Evolutionary conservation across 1,140 invertebrate genomes (phyloP).

Genomic region (Solen grandis): DNA sequence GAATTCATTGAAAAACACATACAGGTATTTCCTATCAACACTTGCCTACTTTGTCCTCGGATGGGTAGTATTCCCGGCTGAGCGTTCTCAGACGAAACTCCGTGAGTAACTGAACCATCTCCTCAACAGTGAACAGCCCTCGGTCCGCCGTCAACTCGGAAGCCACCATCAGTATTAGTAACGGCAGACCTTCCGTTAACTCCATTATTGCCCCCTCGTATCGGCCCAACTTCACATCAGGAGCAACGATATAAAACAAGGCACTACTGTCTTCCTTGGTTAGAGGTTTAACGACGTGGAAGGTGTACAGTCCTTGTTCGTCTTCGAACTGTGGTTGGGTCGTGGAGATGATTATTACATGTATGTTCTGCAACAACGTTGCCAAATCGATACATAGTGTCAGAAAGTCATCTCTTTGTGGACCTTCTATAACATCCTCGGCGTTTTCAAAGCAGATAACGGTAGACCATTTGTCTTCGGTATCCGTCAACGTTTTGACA

Average conservation of each 20-base stretch:
- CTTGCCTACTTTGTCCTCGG: conserved; percentile 29
- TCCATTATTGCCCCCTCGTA: conserved; percentile 19
- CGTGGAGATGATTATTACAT: conserved; percentile 20
- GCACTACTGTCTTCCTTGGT: neutral
- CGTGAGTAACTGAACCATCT: conserved; percentile 27
- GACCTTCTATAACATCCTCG: conserved; percentile 29
- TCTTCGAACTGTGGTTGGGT: conserved; percentile 14
- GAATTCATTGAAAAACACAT: too few relatives aligned
- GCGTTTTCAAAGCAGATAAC: conserved; percentile 40
- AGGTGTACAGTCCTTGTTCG: neutral
- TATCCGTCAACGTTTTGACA: neutral
- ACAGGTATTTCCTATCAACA: too few relatives aligned
- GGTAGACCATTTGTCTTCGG: neutral
- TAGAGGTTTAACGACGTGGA: conserved; percentile 2
- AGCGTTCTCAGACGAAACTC: conserved; percentile 40
- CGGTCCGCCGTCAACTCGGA: conserved; percentile 21
- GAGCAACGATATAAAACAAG: neutral
- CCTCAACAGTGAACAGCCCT: conserved; percentile 9
- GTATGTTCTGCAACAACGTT: neutral
- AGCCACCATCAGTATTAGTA: conserved; percentile 26
- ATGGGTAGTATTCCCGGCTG: conserved; percentile 27
- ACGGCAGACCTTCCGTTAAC: conserved; percentile 34
- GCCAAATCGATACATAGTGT: neutral
- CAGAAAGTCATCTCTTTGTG: conserved; percentile 7
- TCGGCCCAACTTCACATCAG: conserved; percentile 3